Conservation (phyloP, 2,888 invertebrate species). For the Epirrita christyi region DNA sequence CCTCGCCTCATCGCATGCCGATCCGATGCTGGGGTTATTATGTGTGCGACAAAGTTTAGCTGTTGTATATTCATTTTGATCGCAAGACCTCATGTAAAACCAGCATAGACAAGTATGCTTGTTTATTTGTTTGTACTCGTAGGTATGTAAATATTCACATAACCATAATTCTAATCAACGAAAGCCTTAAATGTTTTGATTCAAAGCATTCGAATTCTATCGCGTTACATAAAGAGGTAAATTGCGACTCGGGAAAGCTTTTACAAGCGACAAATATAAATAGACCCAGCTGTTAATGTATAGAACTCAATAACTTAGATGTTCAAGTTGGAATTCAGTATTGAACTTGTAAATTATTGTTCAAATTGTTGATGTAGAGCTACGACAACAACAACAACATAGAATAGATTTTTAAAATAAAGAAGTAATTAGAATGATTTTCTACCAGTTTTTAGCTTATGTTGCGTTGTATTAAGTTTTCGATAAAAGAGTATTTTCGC, state of each 20-base stretch:
- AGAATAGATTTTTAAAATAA: background rate
- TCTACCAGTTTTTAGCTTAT: no score
- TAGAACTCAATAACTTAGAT: background rate
- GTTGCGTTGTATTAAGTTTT: no score
- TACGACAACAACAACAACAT: background rate
- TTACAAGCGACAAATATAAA: constrained; percentile 4
- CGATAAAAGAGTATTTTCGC: no score
- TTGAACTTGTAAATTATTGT: constrained; percentile 22
- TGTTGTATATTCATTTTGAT: no score
- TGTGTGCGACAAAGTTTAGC: no score
- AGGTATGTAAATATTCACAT: no score
- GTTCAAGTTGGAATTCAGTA: constrained; percentile 13
- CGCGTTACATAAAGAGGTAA: background rate
- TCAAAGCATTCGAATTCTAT: background rate
- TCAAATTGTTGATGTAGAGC: constrained; percentile 5
- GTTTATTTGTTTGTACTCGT: background rate
- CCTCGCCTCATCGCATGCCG: no score
- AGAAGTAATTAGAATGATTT: no score
- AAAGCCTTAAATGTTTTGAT: background rate
- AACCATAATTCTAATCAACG: background rate
- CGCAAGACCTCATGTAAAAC: no score
- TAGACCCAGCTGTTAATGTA: constrained; percentile 9
- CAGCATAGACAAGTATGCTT: no score
- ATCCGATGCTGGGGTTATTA: no score
- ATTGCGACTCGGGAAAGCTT: constrained; percentile 2